Conservation (phyloP, 2,888 invertebrate species). For the Embidobia sp. region DNA sequence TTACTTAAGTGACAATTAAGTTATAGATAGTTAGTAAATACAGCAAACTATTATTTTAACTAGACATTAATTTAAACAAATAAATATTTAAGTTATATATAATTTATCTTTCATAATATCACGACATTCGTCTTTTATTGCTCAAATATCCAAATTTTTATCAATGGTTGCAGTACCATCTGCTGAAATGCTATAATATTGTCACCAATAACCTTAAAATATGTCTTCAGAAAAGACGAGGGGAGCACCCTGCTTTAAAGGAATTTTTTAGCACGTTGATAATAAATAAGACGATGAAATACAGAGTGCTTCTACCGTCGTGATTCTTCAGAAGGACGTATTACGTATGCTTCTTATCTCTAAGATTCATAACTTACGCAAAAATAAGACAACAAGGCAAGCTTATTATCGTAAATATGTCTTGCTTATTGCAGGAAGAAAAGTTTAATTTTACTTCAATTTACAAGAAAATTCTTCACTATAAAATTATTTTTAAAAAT, state of each 20-base stretch:
- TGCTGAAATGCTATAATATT: slow-evolving; percentile 26
- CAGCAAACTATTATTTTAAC: no score
- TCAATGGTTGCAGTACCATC: slow-evolving; percentile 16
- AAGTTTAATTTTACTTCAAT: no score
- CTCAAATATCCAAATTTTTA: slow-evolving; percentile 13
- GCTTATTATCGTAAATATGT: neutral
- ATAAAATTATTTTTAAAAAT: no score
- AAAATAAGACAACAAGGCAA: neutral
- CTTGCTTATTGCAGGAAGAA: no score
- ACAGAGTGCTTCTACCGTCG: neutral
- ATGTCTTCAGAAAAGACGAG: slow-evolving; percentile 5
- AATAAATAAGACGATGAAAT: slow-evolving; percentile 37
- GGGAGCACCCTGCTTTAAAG: slow-evolving; percentile 18
- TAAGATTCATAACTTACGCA: neutral
- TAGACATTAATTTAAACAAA: no score
- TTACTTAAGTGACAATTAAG: no score
- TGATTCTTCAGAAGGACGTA: slow-evolving; percentile 18
- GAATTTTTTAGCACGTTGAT: slow-evolving; percentile 32
- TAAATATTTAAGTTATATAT: neutral
- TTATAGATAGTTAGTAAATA: no score
- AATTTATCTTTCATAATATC: slow-evolving; percentile 17
- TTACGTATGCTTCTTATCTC: slow-evolving; percentile 13
- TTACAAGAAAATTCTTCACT: no score
- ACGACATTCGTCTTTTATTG: neutral
- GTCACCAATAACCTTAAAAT: slow-evolving; percentile 32